Conservation (phyloP, 2,888 invertebrate species). For the Chymomyza procnemis region DNA sequence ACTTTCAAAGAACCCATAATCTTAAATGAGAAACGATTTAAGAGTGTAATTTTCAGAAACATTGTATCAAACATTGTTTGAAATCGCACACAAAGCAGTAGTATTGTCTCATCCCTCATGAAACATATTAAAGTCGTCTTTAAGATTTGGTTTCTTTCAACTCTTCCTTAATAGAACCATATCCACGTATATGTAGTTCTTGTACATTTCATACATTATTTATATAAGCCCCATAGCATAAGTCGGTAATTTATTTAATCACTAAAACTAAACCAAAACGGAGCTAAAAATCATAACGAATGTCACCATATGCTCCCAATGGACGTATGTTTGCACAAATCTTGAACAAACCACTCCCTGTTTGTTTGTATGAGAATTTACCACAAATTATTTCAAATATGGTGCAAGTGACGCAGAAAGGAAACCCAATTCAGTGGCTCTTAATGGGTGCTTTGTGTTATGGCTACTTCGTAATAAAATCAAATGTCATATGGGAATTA, state of each 20-base stretch:
- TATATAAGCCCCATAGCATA: not conserved
- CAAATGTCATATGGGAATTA: not conserved
- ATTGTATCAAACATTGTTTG: too few species aligned
- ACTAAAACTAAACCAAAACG: not conserved
- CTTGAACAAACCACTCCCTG: constrained; percentile 3
- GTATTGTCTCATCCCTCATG: not conserved
- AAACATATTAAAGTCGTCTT: not conserved
- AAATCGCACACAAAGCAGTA: not conserved
- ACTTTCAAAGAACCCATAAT: too few species aligned
- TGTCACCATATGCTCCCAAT: not conserved
- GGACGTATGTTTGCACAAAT: constrained; percentile 1
- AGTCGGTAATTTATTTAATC: not conserved
- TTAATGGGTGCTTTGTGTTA: not conserved
- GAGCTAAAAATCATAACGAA: not conserved
- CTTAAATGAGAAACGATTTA: too few species aligned
- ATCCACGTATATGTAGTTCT: not conserved
- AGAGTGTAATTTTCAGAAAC: too few species aligned
- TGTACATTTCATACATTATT: not conserved
- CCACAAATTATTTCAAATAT: constrained; percentile 5
- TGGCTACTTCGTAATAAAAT: not conserved
- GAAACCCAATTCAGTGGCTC: not conserved
- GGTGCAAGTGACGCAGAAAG: constrained; percentile 5
- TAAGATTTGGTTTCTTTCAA: not conserved
- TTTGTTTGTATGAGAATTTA: constrained; percentile 2
- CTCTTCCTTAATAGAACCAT: not conserved